phyloP scores from a whole-genome alignment of 2,113 vertebrate species.

The Neogale vison region DNA sequence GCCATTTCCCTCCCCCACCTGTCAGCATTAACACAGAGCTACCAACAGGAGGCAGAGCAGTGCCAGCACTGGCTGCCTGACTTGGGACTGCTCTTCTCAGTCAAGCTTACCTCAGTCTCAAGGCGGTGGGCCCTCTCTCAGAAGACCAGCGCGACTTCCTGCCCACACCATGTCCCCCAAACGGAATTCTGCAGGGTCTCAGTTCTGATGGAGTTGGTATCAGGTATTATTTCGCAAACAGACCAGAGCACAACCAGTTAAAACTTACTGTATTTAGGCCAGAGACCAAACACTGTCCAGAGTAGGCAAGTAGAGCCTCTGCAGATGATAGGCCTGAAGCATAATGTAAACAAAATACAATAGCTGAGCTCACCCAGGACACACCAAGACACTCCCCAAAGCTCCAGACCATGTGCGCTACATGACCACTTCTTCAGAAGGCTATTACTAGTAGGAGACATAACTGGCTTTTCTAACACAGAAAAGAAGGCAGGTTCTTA shows the following conservation, averaged over 20 bases:
- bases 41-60: background rate
- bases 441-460: background rate
- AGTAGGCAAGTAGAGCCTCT: background rate
- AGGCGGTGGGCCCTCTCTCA: background rate
- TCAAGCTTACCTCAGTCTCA: background rate
- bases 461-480: background rate
- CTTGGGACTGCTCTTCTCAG: background rate
- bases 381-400: background rate
- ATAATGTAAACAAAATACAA: background rate
- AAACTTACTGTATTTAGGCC: background rate
- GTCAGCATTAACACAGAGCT: background rate
- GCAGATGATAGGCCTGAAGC: background rate
- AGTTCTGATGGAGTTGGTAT: background rate
- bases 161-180: background rate
- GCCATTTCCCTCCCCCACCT: background rate
- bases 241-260: background rate
- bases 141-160: background rate
- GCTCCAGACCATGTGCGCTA: background rate
- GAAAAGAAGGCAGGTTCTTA: background rate
- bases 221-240: background rate
- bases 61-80: background rate
- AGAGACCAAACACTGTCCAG: background rate
- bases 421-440: background rate
- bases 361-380: background rate
- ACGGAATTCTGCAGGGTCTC: background rate